Conservation (phyloP, 2,113 vertebrate genomes). For the Leptosomus discolor region DNA sequence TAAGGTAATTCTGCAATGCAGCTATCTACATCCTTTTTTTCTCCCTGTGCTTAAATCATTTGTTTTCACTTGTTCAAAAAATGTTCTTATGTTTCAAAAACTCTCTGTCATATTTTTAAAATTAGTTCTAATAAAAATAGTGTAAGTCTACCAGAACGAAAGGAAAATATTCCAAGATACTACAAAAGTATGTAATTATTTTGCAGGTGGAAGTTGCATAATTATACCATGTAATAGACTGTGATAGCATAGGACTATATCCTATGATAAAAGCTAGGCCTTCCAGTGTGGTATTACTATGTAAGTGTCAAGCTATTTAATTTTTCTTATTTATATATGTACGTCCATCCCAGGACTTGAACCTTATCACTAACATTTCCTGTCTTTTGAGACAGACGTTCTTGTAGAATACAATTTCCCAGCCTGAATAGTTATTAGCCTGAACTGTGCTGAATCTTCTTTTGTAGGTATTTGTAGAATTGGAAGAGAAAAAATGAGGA, state of each 20-base stretch:
- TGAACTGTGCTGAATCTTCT: background rate
- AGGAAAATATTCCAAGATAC: background rate
- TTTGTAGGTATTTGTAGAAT: background rate
- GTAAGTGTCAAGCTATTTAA: background rate
- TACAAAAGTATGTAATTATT: background rate
- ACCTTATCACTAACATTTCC: background rate
- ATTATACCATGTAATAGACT: background rate
- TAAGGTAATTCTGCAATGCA: background rate
- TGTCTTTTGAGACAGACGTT: background rate
- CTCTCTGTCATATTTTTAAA: background rate
- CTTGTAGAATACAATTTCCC: background rate
- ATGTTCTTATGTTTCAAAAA: background rate
- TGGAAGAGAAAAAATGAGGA: background rate
- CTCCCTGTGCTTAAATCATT: background rate
- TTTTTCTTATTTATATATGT: background rate
- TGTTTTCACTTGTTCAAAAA: background rate
- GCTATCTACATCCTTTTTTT: background rate
- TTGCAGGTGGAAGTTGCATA: background rate
- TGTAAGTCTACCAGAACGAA: background rate
- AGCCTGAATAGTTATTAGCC: background rate
- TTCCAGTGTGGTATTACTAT: background rate
- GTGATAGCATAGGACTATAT: background rate
- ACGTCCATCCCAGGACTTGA: background rate
- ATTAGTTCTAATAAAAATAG: background rate
- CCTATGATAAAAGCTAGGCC: background rate